Evolutionary conservation across 2,888 invertebrate species (phyloP).

Genomic region (Coleophora deauratella): DNA sequence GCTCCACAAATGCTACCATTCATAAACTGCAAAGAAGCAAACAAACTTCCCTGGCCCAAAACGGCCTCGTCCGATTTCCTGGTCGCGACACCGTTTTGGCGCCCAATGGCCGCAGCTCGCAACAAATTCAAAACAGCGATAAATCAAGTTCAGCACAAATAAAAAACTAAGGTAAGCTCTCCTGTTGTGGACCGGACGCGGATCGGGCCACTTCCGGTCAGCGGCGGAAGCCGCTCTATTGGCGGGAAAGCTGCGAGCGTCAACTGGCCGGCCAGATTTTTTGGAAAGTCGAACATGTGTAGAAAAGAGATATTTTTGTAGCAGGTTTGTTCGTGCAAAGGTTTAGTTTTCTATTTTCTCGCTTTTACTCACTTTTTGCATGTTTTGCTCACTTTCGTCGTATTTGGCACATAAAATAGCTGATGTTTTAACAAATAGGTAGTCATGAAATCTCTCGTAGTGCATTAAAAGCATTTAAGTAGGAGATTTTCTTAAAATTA

Average conservation of each 20-base stretch:
- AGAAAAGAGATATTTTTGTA: slow-evolving; percentile 39
- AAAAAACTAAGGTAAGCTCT: slow-evolving; percentile 73
- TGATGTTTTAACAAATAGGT: no score
- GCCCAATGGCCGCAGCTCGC: slow-evolving; percentile 12
- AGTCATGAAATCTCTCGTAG: no score
- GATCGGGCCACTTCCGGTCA: slow-evolving; percentile 56
- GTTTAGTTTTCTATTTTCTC: slow-evolving; percentile 29
- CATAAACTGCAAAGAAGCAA: no score
- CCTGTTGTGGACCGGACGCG: slow-evolving; percentile 59
- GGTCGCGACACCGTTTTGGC: no score
- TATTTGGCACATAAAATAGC: no score
- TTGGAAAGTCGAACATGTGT: slow-evolving; percentile 53
- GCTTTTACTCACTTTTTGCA: slow-evolving; percentile 1
- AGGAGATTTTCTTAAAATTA: no score
- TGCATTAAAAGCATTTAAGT: no score
- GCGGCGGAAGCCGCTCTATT: slow-evolving; percentile 58
- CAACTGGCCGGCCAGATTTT: slow-evolving; percentile 58
- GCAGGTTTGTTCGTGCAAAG: slow-evolving; percentile 15
- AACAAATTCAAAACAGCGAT: slow-evolving; percentile 69
- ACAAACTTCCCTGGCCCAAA: no score
- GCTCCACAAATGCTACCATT: no score
- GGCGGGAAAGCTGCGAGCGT: slow-evolving; percentile 57
- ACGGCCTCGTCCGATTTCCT: no score
- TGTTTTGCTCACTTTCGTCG: background rate
- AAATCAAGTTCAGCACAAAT: slow-evolving; percentile 64